Conservation (phyloP, 2,113 vertebrate genomes). For the Rhombomys opimus region DNA sequence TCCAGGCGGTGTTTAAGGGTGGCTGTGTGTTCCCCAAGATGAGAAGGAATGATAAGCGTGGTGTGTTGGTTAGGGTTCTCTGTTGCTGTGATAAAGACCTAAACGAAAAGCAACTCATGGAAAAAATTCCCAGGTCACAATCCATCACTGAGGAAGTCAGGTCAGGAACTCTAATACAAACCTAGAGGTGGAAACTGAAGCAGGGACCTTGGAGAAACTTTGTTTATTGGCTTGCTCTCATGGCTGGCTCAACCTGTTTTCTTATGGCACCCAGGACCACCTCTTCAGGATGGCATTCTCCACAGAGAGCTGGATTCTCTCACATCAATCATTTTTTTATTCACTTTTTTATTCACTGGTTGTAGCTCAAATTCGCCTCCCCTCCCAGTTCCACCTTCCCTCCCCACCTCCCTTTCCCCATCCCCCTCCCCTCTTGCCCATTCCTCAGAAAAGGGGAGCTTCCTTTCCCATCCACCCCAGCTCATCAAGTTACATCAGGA, state of each 20-base stretch:
- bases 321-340: not conserved
- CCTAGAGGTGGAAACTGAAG: not conserved
- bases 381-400: too few relatives aligned
- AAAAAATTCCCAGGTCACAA: not conserved
- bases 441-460: too few relatives aligned
- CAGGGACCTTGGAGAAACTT: not conserved
- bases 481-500: too few relatives aligned
- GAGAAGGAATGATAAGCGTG: slow-evolving; percentile 60
- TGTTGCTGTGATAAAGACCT: too few relatives aligned
- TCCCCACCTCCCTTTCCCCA: too few relatives aligned
- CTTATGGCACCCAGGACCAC: not conserved
- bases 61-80: not conserved
- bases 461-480: too few relatives aligned
- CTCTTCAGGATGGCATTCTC: not conserved
- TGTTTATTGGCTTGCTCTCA: not conserved
- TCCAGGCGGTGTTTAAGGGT: not conserved
- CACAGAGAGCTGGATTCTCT: not conserved
- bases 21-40: slow-evolving; percentile 35
- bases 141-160: not conserved
- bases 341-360: too few relatives aligned
- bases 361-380: too few relatives aligned
- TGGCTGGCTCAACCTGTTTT: not conserved
- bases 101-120: not conserved
- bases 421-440: too few relatives aligned
- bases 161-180: not conserved